Conservation (phyloP, 2,113 vertebrate genomes). For the Etheostoma cragini region DNA sequence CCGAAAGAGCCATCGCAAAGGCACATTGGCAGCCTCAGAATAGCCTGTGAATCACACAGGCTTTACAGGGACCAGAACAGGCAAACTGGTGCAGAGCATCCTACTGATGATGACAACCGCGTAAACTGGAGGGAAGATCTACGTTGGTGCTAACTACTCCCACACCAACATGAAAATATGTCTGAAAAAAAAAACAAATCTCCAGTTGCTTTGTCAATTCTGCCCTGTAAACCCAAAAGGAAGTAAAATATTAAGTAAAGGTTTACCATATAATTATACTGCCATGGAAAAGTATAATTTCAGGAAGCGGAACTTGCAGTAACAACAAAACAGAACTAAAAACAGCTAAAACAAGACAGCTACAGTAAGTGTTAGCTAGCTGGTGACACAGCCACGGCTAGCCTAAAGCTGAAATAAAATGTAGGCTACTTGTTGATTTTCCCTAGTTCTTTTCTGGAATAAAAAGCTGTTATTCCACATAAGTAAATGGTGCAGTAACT, state of each 20-base stretch:
- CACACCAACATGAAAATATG: conserved; percentile 4
- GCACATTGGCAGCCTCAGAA: conserved; percentile 32
- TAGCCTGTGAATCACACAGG: conserved; percentile 46
- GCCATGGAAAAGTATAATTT: background rate
- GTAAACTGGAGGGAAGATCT: conserved; percentile 16
- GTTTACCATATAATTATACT: background rate
- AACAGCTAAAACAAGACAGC: background rate
- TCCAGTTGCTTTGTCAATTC: background rate
- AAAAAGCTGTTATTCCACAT: too few relatives aligned
- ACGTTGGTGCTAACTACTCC: background rate
- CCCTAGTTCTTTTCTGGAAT: background rate
- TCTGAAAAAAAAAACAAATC: background rate
- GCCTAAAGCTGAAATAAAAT: background rate
- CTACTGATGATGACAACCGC: background rate
- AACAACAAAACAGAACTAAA: background rate
- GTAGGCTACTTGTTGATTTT: background rate
- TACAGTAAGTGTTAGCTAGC: background rate
- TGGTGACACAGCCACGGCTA: background rate
- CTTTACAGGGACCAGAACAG: conserved; percentile 14
- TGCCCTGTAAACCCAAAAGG: background rate
- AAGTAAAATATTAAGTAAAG: background rate
- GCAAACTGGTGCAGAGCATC: conserved; percentile 23
- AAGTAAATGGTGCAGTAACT: background rate
- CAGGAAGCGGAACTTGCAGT: background rate
- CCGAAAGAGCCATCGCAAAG: conserved; percentile 4